Evolutionary conservation across 64 coral and sea anemone genomes (phyloP).

Genomic region (Porites lutea): DNA sequence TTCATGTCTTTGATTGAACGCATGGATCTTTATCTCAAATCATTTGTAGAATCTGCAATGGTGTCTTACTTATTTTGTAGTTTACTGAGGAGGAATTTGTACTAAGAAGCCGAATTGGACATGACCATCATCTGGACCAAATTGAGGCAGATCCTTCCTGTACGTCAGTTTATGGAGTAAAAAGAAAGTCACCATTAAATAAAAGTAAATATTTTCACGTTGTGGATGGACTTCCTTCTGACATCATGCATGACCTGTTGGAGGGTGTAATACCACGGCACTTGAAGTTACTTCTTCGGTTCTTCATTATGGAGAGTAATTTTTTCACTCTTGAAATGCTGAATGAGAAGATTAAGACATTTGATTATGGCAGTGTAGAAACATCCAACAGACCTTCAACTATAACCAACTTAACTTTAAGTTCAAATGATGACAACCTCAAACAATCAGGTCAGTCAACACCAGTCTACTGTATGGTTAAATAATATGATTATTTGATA

Average conservation of each 20-base stretch:
- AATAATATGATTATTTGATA: too few species aligned
- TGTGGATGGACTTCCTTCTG: constrained; percentile 70
- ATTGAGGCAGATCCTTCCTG: neutral
- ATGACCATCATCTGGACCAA: constrained; percentile 47
- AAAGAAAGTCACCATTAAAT: constrained; percentile 38
- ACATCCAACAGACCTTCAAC: constrained; percentile 63
- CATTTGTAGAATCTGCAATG: neutral
- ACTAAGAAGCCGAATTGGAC: constrained; percentile 22
- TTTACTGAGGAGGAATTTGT: constrained; percentile 69
- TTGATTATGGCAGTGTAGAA: constrained; percentile 74
- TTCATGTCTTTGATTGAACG: too few species aligned
- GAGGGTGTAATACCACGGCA: constrained; percentile 67
- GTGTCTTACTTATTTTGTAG: constrained; percentile 25
- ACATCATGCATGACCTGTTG: constrained; percentile 79
- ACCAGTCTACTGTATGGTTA: too few species aligned
- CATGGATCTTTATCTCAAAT: neutral
- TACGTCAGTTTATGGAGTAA: constrained; percentile 52
- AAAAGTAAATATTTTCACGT: constrained; percentile 72
- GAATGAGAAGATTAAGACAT: constrained; percentile 17
- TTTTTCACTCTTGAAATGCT: constrained; percentile 72
- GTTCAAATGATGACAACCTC: neutral
- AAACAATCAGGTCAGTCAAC: constrained; percentile 59
- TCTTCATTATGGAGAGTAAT: constrained; percentile 42
- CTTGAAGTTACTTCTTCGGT: constrained; percentile 61
- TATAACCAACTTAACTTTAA: constrained; percentile 26